Evolutionary conservation across 2,888 invertebrate species (phyloP), one percentile per base, ranked within the genome.

Genomic region (Synanthedon formicaeformis): DNA sequence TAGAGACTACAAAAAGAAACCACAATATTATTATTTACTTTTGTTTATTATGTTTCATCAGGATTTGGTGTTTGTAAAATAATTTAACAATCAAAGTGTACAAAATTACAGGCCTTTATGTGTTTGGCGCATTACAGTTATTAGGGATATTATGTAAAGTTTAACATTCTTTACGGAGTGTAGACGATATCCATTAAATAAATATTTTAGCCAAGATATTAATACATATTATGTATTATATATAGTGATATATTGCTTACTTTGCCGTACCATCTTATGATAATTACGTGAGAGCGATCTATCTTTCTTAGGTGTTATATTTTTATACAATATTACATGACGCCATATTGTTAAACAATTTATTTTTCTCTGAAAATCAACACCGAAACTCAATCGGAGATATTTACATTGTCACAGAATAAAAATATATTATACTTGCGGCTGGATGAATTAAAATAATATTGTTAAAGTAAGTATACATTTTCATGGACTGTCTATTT

Each of bases 91-190:
- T 79, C 73, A 73, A 75, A 70, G 81, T 85, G 86, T 85, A 85
- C 78, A 85, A 85, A 86, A 85, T 82, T 83, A 81, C 85, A 83
- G 81, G 78, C 76, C 71, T 78, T 81, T 82, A 75, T 69, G 65
- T 76, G 73, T 75, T 72, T 75, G 80, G 71, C 77, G 69, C 69
- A 64, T 75, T 71, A 67, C 67, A 55, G 50, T 45, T 14, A 45
- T 45, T 45, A 45, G 2, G 13, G 52, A 54, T 49, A 53, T 50
- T 56, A 51, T 56, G 41, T 54, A 54, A 56, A 41, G 51, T 45
- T 45, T 34, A 34, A 54, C 51, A 54, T 14, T 54, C 54, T 51
- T 45, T 45, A 45, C n/a, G n/a, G 69, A 65, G 67, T 69, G 66
- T 71, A 73, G 66, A 66, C 67, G 71, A 74, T 34, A 68, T 76